These are phyloP conservation scores for Phenacoccus solenopsis DNA, from an alignment of 1,140 invertebrate genomes.

Conservation along the genomic window DNA sequence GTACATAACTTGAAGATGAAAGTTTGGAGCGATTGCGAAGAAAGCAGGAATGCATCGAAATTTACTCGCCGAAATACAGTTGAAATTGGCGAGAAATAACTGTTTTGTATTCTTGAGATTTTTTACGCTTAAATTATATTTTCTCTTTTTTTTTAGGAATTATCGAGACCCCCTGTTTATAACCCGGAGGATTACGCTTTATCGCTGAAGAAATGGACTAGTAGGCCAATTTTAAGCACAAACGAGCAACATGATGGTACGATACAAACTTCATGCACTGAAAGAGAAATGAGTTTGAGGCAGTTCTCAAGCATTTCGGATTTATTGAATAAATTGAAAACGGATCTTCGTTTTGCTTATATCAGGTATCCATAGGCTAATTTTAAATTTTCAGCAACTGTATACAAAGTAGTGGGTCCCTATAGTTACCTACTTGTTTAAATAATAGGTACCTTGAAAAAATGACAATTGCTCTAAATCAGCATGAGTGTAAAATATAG, in stretches of 20 bases:
- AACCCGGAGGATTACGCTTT: slow-evolving; percentile 71
- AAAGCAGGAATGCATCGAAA: no score
- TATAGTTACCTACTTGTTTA: not conserved
- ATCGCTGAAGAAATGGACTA: slow-evolving; percentile 60
- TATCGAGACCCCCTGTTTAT: slow-evolving; percentile 69
- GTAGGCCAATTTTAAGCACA: slow-evolving; percentile 36
- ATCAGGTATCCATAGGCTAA: slow-evolving; percentile 51
- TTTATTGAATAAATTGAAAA: slow-evolving; percentile 69
- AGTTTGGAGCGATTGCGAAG: no score
- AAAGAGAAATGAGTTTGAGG: slow-evolving; percentile 69
- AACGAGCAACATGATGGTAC: not conserved
- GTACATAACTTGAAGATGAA: not conserved
- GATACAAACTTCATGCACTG: slow-evolving; percentile 27
- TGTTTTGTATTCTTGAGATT: no score
- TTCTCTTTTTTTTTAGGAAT: slow-evolving; percentile 44
- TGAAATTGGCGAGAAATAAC: no score
- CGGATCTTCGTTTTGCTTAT: slow-evolving; percentile 72
- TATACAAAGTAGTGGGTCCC: not conserved
- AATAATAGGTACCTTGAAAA: no score
- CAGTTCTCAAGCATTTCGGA: slow-evolving; percentile 77
- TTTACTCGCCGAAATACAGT: no score
- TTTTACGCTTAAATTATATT: not conserved
- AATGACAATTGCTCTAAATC: no score
- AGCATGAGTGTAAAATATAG: no score
- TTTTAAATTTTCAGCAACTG: not conserved